These are phyloP conservation scores for Megalonaias nervosa DNA, from an alignment of 1,140 invertebrate genomes.

Conservation along the genomic window DNA sequence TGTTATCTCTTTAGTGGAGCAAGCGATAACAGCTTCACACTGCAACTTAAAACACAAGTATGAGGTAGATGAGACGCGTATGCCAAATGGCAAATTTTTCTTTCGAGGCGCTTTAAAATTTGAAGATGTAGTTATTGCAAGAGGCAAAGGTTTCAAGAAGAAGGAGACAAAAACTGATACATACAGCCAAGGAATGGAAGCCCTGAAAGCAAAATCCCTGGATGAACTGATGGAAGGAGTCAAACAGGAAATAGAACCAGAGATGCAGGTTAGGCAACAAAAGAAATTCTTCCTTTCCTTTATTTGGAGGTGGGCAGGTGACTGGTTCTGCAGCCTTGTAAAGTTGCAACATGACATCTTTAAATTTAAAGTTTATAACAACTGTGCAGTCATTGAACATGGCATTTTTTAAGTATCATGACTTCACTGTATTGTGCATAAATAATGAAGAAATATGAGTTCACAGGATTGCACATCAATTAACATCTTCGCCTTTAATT, in stretches of 20 bases:
- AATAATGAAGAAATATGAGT: no score
- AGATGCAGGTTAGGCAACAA: conserved; percentile 25
- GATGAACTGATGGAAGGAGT: conserved; percentile 13
- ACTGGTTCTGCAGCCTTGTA: neutral
- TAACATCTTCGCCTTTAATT: no score
- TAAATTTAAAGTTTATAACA: no score
- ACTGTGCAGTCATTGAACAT: no score
- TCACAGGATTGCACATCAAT: no score
- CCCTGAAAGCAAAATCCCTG: conserved; percentile 26
- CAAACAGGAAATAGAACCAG: conserved; percentile 35
- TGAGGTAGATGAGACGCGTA: conserved; percentile 29
- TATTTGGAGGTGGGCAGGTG: neutral
- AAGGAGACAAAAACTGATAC: conserved; percentile 42
- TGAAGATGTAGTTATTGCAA: conserved; percentile 23
- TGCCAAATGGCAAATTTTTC: conserved; percentile 37
- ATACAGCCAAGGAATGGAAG: conserved; percentile 42
- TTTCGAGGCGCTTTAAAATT: conserved; percentile 22
- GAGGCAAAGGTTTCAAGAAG: conserved; percentile 29
- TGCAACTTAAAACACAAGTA: conserved; percentile 45
- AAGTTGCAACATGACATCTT: no score
- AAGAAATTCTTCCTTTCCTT: no score
- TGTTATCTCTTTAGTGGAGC: conserved; percentile 45
- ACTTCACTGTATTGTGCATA: no score
- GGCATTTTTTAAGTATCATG: no score
- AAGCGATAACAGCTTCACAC: conserved; percentile 43